Conservation (phyloP, 2,113 vertebrate genomes). For the Bostrychus sinensis region DNA sequence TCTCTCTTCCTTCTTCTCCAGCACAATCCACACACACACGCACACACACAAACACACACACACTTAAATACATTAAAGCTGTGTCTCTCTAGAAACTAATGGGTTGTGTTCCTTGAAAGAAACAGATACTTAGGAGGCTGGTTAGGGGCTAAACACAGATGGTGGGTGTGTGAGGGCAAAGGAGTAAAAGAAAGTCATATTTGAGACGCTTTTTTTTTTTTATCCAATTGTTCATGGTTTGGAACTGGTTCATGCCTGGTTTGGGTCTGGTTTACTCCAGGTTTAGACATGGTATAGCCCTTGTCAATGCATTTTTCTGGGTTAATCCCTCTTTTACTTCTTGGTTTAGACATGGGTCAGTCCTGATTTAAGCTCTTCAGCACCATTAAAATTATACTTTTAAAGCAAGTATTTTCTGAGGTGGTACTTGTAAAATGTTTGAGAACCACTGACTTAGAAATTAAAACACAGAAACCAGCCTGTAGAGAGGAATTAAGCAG, state of each 20-base stretch:
- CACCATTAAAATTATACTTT: too few species aligned
- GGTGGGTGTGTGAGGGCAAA: constrained; percentile 24
- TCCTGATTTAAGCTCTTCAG: too few species aligned
- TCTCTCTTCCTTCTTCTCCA: constrained; percentile 38
- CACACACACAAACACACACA: constrained; percentile 14
- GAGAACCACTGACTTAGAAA: too few species aligned
- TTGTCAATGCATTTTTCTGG: too few species aligned
- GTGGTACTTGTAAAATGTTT: too few species aligned
- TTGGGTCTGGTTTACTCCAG: too few species aligned
- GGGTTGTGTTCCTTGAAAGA: constrained; percentile 61
- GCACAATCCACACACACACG: constrained; percentile 20
- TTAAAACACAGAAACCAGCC: neutral
- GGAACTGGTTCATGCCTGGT: too few species aligned
- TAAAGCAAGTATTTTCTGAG: too few species aligned
- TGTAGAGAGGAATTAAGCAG: neutral
- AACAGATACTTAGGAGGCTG: constrained; percentile 58
- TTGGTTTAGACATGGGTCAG: too few species aligned
- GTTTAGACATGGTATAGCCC: too few species aligned
- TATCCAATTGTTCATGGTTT: too few species aligned
- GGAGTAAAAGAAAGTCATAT: constrained; percentile 14
- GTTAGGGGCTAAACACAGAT: constrained; percentile 56
- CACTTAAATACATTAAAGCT: constrained; percentile 34
- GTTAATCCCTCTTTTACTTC: too few species aligned
- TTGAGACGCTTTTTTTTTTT: constrained; percentile 22
- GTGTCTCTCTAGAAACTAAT: constrained; percentile 58